Base-by-base conservation (phyloP, 1,140 invertebrate genomes). In the Temnothorax curvispinosus region DNA sequence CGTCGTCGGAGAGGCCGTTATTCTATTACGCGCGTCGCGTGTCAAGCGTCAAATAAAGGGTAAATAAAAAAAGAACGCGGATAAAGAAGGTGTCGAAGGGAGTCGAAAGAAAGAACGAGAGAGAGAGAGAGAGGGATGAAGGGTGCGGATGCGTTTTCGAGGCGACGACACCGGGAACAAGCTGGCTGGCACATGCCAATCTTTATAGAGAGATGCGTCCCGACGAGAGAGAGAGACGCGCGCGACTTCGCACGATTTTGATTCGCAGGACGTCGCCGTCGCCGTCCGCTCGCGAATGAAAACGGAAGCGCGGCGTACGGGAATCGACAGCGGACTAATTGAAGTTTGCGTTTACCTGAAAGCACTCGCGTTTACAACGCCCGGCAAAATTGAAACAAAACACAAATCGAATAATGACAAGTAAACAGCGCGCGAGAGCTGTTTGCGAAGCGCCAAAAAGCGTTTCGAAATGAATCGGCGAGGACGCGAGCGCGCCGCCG, bases 21-120 rank as follows among this genome's bases (percentile, higher is more conserved):
- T 90, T 90, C 87, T 89, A 90, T 90, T 90, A 90, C 89, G 87
- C 86, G 77, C 81, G 89, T 86, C 89, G 89, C 81, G 82, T 86
- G 87, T 90, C 89, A 90, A 75, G 81, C 77, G 89, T 90, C 89
- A 88, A 90, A 90, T 90, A 90, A 85, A 90, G 82, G 77, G 58
- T 85, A 82, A 88, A 90, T 72, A 81, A 86, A 86, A 89, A 88
- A 85, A 64, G 15, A 56, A 35, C 64, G 52, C 60, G 38, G 72
- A 38, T 65, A 69, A 81, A 77, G 38, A 65, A 27, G 21, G 54
- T 72, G 65, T 71, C 50, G 52, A 69, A 81, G 47, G 41, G 58
- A 60, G 65, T 44, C 35, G 32, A 27, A 41, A 62, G 65, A 52
- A 9, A 69, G 18, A 21, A n/a, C 21, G 11, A 50, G 67, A 9